Evolutionary conservation across 2,888 invertebrate genomes (phyloP), one percentile per base, ranked within the genome.

Genomic region (Catocala nupta): DNA sequence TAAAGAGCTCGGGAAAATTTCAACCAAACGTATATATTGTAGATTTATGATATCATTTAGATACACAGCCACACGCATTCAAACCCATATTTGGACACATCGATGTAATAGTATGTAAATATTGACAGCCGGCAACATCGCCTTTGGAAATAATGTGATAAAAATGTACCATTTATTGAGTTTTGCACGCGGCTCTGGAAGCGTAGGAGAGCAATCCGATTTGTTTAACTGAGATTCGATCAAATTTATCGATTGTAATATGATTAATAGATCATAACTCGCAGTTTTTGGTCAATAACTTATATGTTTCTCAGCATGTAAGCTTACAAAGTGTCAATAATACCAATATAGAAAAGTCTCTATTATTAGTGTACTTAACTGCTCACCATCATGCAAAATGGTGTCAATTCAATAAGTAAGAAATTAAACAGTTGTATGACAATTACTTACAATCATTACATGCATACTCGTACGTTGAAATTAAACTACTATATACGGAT

Each of bases 111-210:
- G 65, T 64, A 65, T 70, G 70, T 70, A 70, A 75, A 76, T 77
- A 76, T 68, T 77, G 75, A 65, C 68, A 72, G 63, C 64, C 60
- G 25, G 54, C 44, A 59, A 57, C 45, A 50, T 54, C 75, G 47
- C 6, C 47, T 71, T 50, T 59, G 72, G 75, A 50, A 58, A 61
- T 55, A 66, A 77, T 66, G 60, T 75, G 60, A 77, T 77, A 75
- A 77, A 75, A 75, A 70, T 68, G 55, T 68, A 63, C 75, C 78
- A 63, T 74, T 63, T 72, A 68, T 59, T 55, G 64, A 62, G 55
- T 77, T 75, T 76, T 76, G 75, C 75, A 76, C 75, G 78, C 75
- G 75, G 75, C 75, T 64, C 78, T 42, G 53, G 64, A 25, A 13
- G 75, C 72, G 75, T 75, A 75, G 75, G 77, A 62, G 63, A 63